Evolutionary conservation across 1,140 invertebrate species (phyloP).

Genomic region (Caenorhabditis brenneri): DNA sequence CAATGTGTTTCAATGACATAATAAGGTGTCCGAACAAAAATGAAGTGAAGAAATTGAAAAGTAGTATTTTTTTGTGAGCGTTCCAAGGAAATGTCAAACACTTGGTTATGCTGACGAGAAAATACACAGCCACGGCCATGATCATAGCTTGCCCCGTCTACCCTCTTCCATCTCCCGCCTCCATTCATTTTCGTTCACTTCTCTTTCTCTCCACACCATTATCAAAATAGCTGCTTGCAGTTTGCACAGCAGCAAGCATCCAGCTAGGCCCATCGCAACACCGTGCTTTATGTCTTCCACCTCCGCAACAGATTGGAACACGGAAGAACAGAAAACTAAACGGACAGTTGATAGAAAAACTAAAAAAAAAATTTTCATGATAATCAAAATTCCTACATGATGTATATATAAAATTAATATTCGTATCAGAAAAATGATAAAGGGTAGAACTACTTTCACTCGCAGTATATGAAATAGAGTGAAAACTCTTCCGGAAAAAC

Average conservation of each 20-base stretch:
- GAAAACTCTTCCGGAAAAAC: no score
- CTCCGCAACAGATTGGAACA: not conserved
- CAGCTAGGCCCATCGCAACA: constrained; percentile 24
- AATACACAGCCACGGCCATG: constrained; percentile 29
- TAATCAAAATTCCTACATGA: no score
- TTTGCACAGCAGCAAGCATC: constrained; percentile 32
- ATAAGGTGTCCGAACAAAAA: no score
- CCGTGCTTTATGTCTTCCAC: not conserved
- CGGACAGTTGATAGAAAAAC: no score
- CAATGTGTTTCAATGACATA: no score
- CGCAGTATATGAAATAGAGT: no score
- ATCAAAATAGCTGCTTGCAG: constrained; percentile 40
- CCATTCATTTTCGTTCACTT: not conserved
- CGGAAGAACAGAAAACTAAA: not conserved
- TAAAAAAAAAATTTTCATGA: no score
- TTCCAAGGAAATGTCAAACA: not conserved
- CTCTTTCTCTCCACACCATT: constrained; percentile 1
- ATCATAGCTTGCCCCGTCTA: not conserved
- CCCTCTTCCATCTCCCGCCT: not conserved
- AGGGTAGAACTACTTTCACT: no score
- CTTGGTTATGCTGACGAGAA: not conserved
- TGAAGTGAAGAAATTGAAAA: no score
- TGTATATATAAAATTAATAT: no score
- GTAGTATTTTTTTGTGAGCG: not conserved
- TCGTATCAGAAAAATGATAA: no score